Percentiles rank a stretch among this genome's conserved stretches.
Evolutionary conservation across 2,113 vertebrate species (phyloP).

Genomic region (Alligator sinensis): DNA sequence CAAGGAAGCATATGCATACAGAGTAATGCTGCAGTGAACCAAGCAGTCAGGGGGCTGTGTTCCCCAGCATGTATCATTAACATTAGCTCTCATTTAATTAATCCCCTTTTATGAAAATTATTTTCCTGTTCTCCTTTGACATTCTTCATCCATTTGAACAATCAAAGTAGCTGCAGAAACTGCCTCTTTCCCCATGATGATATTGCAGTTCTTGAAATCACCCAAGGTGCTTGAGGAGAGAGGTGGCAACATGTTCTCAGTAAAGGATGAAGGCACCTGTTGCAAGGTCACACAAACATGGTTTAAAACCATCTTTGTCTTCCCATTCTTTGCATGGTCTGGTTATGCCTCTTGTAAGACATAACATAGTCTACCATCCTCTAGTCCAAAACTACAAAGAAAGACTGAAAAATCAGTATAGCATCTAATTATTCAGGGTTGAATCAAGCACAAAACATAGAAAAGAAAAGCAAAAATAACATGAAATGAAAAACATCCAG

Average conservation of each 20-base stretch:
- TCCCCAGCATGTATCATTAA: no score
- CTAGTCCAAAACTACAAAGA: background rate
- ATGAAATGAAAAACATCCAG: background rate
- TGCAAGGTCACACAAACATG: background rate
- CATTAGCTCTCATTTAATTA: no score
- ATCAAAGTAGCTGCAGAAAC: background rate
- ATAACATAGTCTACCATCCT: background rate
- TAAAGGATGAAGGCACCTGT: background rate
- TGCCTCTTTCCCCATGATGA: background rate
- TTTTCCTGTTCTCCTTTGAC: no score
- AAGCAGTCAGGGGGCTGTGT: no score
- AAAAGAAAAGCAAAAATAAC: background rate
- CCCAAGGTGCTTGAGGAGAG: background rate
- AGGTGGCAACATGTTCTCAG: background rate
- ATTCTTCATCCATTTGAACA: no score
- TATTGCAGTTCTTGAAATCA: background rate
- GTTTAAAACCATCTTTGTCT: fast-evolving
- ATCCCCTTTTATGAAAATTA: no score
- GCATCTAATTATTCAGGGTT: background rate
- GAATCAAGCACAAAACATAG: fast-evolving
- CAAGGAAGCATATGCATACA: no score
- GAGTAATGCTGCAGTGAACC: no score
- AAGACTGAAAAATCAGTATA: background rate
- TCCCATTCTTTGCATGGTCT: background rate
- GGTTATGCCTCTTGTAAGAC: fast-evolving